phyloP scores from a whole-genome alignment of 2,888 invertebrate species.

The Podabrus alpinus region DNA sequence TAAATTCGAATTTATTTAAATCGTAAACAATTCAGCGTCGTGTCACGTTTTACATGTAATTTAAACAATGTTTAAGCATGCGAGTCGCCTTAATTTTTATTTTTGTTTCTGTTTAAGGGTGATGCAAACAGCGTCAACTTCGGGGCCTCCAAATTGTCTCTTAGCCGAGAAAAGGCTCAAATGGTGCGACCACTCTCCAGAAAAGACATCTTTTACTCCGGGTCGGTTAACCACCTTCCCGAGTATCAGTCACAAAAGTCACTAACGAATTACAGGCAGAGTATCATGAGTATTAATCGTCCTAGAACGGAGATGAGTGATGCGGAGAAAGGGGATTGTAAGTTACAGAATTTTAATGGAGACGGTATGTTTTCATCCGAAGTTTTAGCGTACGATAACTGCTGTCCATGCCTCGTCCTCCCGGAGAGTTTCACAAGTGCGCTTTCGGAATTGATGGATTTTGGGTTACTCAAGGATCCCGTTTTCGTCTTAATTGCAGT shows the following conservation, averaged over 20 bases:
- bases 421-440: slow-evolving; percentile 83
- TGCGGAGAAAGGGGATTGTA: slow-evolving; percentile 70
- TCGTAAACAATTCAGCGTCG: background rate
- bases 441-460: slow-evolving; percentile 87
- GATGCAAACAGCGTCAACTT: slow-evolving; percentile 73
- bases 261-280: slow-evolving; percentile 86
- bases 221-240: slow-evolving; percentile 90
- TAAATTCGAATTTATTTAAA: background rate
- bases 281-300: slow-evolving; percentile 84
- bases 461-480: slow-evolving; percentile 84
- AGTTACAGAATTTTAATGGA: slow-evolving; percentile 44
- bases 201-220: slow-evolving; percentile 97
- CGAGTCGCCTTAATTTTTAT: background rate
- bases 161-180: slow-evolving; percentile 60
- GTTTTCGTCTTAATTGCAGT: slow-evolving; percentile 91
- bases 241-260: slow-evolving; percentile 93
- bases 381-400: slow-evolving; percentile 62
- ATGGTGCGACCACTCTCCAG: slow-evolving; percentile 90
- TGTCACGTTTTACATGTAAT: background rate
- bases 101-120: slow-evolving; percentile 1
- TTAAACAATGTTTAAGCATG: background rate
- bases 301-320: slow-evolving; percentile 67
- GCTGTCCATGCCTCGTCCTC: slow-evolving; percentile 78
- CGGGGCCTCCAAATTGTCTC: slow-evolving; percentile 69
- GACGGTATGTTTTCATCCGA: background rate